Conservation (phyloP, 1,140 invertebrate genomes). For the Pinna nobilis region DNA sequence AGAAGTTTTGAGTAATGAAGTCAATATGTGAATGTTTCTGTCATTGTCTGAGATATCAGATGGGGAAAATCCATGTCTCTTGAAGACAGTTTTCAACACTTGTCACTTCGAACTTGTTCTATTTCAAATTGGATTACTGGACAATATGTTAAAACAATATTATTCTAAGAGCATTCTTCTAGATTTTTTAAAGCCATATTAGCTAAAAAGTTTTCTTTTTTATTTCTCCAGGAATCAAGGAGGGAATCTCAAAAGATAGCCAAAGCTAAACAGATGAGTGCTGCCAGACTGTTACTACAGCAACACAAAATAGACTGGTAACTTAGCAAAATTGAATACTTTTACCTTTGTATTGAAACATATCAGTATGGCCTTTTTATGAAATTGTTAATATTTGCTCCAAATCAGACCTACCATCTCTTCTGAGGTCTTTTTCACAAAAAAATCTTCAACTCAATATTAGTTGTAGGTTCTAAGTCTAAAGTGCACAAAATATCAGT, state of each 20-base stretch:
- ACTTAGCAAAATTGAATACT: background rate
- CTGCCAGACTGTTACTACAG: slow-evolving; percentile 51
- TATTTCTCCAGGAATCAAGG: background rate
- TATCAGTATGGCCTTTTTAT: background rate
- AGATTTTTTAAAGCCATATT: too few species aligned
- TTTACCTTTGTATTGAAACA: background rate
- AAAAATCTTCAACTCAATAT: too few species aligned
- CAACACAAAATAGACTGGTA: slow-evolving; percentile 81
- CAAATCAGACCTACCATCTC: too few species aligned
- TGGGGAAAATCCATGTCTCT: too few species aligned
- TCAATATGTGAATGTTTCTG: too few species aligned
- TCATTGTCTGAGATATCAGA: too few species aligned
- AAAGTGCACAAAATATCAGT: too few species aligned
- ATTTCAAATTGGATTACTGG: background rate
- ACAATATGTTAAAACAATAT: background rate
- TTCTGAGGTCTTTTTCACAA: too few species aligned
- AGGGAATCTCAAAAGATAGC: slow-evolving; percentile 45
- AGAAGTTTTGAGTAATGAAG: too few species aligned
- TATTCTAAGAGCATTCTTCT: background rate
- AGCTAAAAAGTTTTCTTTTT: background rate
- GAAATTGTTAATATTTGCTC: too few species aligned
- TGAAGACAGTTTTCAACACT: background rate
- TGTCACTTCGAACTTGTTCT: background rate
- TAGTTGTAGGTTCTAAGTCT: too few species aligned
- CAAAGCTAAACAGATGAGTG: slow-evolving; percentile 36